Base-by-base conservation (phyloP, 2,797 vertebrate species). In the Acrocephalus scirpaceus region DNA sequence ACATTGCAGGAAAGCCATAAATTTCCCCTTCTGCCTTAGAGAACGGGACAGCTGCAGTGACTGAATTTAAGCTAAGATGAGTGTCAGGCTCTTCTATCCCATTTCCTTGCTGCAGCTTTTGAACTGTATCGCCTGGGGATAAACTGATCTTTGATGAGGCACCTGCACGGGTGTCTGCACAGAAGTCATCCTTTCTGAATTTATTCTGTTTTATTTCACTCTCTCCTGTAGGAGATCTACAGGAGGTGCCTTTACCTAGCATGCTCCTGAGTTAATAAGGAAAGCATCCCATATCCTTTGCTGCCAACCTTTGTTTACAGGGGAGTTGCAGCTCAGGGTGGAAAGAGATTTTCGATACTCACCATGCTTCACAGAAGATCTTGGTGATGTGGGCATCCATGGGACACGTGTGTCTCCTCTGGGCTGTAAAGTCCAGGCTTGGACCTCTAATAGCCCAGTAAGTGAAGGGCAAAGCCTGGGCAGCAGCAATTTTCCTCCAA, bases 61-160 rank as follows among this genome's bases (percentile, higher is more conserved):
- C 75, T 82, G 84, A 54, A 19, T 51, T 73, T 36, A 44, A 82
- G 0, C 30, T 16, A 83, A 78, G 78, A 44, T 32, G 78, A 65
- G 71, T 58, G 81, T 77, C 72, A 25, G 88, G 54, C 69, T 90
- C 83, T 69, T 47, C 94, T 38, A 26, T 66, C 65, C 90, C 73
- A 51, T 89, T 87, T 91, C 86, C 86, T 93, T 11, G 5, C 83
- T 69, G 38, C 30, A 36, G 88, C 15, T 7, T 88, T 74, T 90
- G 90, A 96, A 88, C 87, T 89, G 17, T 54, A 19, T 88, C 0
- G 50, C 95, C 95, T 36, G 79, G 65, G 82, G 89, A 86, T 36
- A 92, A 83, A 50, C 54, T 34, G 27, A 74, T 77, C 88, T 75
- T 85, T 92, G 87, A 89, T 60, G 88, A 92, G 72, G 91, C 90